Evolutionary conservation across 2,797 vertebrate species (phyloP).

Genomic region (Sebastolobus alascanus): DNA sequence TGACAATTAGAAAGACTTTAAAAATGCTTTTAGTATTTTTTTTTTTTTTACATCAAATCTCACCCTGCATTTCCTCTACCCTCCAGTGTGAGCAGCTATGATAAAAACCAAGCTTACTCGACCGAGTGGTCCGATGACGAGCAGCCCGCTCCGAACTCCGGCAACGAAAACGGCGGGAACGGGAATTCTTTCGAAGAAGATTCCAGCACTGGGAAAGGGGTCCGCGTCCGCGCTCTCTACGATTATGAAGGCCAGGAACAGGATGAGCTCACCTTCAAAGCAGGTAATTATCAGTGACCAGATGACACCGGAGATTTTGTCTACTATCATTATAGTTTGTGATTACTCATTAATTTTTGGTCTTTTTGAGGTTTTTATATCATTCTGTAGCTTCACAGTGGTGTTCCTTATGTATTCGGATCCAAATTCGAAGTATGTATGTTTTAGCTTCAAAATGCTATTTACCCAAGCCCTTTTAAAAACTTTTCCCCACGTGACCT

Average conservation of each 20-base stretch:
- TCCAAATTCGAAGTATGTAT: too few relatives aligned
- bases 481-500: too few relatives aligned
- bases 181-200: slow-evolving; percentile 96
- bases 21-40: background rate
- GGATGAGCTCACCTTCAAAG: slow-evolving; percentile 97
- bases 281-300: slow-evolving; percentile 81
- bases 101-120: slow-evolving; percentile 92
- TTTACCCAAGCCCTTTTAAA: too few relatives aligned
- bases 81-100: slow-evolving; percentile 96
- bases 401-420: too few relatives aligned
- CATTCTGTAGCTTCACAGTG: too few relatives aligned
- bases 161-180: slow-evolving; percentile 89
- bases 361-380: too few relatives aligned
- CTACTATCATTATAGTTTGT: background rate
- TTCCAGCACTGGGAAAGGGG: slow-evolving; percentile 77
- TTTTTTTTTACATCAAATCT: background rate
- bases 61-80: background rate
- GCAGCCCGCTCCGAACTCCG: slow-evolving; percentile 88
- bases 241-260: slow-evolving; percentile 99
- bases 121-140: slow-evolving; percentile 98
- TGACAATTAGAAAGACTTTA: background rate
- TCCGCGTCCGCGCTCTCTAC: slow-evolving; percentile 94
- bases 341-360: background rate
- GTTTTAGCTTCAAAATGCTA: too few relatives aligned
- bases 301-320: background rate